These are phyloP conservation scores for Allygus modestus DNA, from an alignment of 2,888 invertebrate species.

Conservation along the genomic window DNA sequence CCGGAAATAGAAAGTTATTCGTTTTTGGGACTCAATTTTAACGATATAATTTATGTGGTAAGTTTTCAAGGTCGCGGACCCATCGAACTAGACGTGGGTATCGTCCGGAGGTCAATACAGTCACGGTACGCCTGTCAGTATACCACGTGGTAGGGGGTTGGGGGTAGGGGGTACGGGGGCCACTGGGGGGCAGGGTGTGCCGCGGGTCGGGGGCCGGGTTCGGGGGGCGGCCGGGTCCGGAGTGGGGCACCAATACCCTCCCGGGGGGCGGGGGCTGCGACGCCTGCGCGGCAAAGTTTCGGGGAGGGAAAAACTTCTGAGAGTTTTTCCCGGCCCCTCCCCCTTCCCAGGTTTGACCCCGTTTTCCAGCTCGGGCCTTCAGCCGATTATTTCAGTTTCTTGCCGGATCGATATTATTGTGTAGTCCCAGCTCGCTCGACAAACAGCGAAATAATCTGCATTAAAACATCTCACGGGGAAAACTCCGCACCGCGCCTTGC, in stretches of 20 bases:
- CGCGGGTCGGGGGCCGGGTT: slow-evolving; percentile 19
- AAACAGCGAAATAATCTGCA: slow-evolving; percentile 36
- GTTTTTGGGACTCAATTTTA: slow-evolving; percentile 4
- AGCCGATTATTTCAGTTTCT: slow-evolving; percentile 55
- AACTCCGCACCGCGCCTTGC: neutral
- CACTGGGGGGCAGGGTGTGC: neutral
- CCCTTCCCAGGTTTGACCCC: slow-evolving; percentile 62
- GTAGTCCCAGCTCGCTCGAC: slow-evolving; percentile 37
- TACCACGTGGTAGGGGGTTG: slow-evolving; percentile 1
- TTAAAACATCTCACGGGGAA: slow-evolving; percentile 30
- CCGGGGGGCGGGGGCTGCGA: slow-evolving; percentile 62
- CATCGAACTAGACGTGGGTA: slow-evolving; percentile 27
- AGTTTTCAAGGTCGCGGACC: slow-evolving; percentile 42
- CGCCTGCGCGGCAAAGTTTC: slow-evolving; percentile 60
- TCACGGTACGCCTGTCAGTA: neutral
- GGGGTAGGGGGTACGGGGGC: slow-evolving; percentile 26
- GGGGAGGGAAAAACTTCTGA: slow-evolving; percentile 63
- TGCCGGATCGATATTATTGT: slow-evolving; percentile 55
- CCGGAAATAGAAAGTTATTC: slow-evolving; percentile 42
- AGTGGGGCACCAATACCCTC: slow-evolving; percentile 62
- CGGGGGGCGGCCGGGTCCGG: slow-evolving; percentile 31
- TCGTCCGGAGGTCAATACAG: slow-evolving; percentile 45
- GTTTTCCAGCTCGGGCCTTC: slow-evolving; percentile 53
- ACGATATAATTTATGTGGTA: slow-evolving; percentile 42
- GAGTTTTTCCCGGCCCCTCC: slow-evolving; percentile 48